Evolutionary conservation across 2,113 vertebrate species (phyloP).

Genomic region (Myotis brandtii): DNA sequence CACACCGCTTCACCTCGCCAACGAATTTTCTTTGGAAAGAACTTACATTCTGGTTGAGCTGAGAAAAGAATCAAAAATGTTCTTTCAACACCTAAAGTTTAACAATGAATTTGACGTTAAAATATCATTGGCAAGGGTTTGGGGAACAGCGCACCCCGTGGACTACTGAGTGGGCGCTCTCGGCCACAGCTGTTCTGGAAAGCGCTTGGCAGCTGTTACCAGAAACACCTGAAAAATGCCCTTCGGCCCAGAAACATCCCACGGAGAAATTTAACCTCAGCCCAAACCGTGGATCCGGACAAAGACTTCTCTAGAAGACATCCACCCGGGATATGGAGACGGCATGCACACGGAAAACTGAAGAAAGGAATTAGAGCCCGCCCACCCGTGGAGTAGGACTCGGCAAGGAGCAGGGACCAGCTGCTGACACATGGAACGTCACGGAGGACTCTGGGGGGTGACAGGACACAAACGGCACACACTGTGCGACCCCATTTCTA

Average conservation of each 20-base stretch:
- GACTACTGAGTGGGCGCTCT: no score
- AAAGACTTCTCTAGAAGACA: not conserved
- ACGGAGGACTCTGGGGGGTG: not conserved
- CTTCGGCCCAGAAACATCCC: not conserved
- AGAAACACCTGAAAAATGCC: not conserved
- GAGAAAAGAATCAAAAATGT: constrained; percentile 71
- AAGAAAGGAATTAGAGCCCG: not conserved
- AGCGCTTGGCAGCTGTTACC: not conserved
- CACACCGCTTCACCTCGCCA: constrained; percentile 97
- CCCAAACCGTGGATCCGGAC: not conserved
- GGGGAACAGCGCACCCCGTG: not conserved
- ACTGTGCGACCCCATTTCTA: accelerated
- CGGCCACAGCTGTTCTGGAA: not conserved
- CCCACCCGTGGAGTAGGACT: accelerated
- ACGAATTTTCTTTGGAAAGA: constrained; percentile 97
- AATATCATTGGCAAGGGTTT: not conserved
- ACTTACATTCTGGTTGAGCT: constrained; percentile 97
- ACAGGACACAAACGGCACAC: not conserved
- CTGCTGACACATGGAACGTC: no score
- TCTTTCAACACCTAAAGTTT: not conserved
- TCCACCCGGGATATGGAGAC: not conserved
- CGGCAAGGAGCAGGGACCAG: not conserved
- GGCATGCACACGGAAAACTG: not conserved
- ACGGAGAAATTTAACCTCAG: not conserved
- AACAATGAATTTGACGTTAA: not conserved